Conservation (phyloP, 2,888 invertebrate genomes). For the Pristionchus japonicus region DNA sequence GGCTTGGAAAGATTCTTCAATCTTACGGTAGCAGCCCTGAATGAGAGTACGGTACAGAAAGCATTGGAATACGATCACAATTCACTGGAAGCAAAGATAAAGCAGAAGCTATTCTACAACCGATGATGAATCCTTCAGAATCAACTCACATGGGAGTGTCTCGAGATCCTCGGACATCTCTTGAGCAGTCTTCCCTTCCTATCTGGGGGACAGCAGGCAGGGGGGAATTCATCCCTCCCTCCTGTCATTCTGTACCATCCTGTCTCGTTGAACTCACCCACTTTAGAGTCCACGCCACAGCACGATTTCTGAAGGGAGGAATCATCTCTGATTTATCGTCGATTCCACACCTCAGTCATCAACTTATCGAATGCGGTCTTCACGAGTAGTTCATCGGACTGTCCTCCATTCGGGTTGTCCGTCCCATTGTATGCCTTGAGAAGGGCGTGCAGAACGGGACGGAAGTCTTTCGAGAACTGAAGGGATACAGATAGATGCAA, state of each 20-base stretch:
- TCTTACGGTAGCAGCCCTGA: slow-evolving; percentile 72
- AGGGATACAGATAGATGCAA: slow-evolving; percentile 43
- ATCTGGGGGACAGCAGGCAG: slow-evolving; percentile 72
- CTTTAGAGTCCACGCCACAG: slow-evolving; percentile 73
- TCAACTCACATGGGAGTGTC: slow-evolving; percentile 68
- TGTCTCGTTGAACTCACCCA: slow-evolving; percentile 71
- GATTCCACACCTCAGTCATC: slow-evolving; percentile 69
- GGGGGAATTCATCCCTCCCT: slow-evolving; percentile 68
- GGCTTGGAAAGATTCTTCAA: slow-evolving; percentile 70
- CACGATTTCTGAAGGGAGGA: slow-evolving; percentile 70
- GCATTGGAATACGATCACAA: slow-evolving; percentile 47
- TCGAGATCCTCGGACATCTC: slow-evolving; percentile 65
- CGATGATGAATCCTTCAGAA: background rate
- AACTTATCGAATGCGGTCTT: slow-evolving; percentile 74
- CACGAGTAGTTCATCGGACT: slow-evolving; percentile 60
- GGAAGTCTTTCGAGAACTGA: slow-evolving; percentile 74
- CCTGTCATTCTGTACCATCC: slow-evolving; percentile 69
- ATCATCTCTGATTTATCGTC: background rate
- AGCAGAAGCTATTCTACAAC: background rate
- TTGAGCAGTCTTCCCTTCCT: slow-evolving; percentile 64
- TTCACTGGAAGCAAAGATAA: background rate
- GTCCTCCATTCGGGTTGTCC: slow-evolving; percentile 52
- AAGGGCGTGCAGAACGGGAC: slow-evolving; percentile 69
- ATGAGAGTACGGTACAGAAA: background rate
- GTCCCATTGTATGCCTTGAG: slow-evolving; percentile 74